Evolutionary conservation across 2,113 vertebrate species (phyloP), one percentile per base, ranked within the genome.

Genomic region (Rhinichthys klamathensis): DNA sequence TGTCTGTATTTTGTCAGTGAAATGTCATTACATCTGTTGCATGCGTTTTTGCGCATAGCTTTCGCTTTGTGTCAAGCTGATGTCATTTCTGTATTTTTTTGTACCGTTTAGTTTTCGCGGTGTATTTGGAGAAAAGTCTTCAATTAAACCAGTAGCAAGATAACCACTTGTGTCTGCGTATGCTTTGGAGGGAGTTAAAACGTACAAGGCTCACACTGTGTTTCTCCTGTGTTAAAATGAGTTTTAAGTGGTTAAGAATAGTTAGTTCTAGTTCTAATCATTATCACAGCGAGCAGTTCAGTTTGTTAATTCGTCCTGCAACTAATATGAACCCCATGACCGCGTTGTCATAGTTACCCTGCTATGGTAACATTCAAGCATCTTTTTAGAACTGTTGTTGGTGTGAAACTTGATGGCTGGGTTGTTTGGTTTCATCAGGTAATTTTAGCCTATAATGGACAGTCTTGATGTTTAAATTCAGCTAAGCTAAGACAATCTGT

Each of bases 291-390:
- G 9, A 76, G 21, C 35, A 12, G 35, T 70, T 41, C 9, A 21
- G 49, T 30, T 76, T 51, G 18, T 74, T 49, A 46, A 32, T 76
- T 79, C 21, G 44, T 56, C 46, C 61, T 72, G 25, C 63, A n/a
- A 75, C 61, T 67, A 56, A 46, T 63, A 63, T 86, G 10, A 65
- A 83, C 56, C 65, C 65, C 38, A 27, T 51, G 23, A 83, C 27
- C 54, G 10, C 72, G 80, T 70, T 60, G 72, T 77, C 60, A 86
- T 83, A 74, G 86, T 25, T 65, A 84, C 86, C 25, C 38, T 56
- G 51, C 51, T 56, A 77, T 35, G 10, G 4, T 58, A 56, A 78
- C 2, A n/a, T 78, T 35, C 10, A 35, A 58, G 41, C 41, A 73
- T 73, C 70, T 73, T 73, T 23, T 73, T 25, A 73, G 25, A 46